Conservation (phyloP, 92 coral and sea anemone genomes). For the Porites cylindrica region DNA sequence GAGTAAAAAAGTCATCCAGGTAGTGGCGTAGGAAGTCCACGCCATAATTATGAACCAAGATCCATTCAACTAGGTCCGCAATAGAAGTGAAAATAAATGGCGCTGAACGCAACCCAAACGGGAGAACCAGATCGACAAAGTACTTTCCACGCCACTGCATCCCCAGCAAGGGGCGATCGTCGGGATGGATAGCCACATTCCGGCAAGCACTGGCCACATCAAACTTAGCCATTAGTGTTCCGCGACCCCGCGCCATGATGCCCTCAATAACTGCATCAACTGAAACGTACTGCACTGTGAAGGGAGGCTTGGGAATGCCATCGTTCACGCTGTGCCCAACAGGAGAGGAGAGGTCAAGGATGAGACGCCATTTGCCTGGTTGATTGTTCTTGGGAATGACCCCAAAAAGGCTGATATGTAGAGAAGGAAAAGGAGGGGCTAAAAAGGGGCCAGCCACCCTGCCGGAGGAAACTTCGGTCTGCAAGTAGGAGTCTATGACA, state of each 20-base stretch:
- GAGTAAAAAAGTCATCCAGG: too few species aligned
- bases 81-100: too few species aligned
- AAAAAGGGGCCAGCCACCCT: slow-evolving; percentile 34
- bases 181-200: too few species aligned
- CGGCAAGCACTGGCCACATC: neutral
- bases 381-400: slow-evolving; percentile 11
- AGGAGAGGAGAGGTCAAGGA: slow-evolving; percentile 50
- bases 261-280: too few species aligned
- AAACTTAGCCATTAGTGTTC: neutral
- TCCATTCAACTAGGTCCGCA: too few species aligned
- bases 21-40: too few species aligned
- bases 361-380: slow-evolving; percentile 45
- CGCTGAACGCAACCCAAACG: too few species aligned
- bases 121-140: too few species aligned
- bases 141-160: too few species aligned
- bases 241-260: neutral
- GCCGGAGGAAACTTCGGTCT: neutral
- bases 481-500: neutral
- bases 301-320: slow-evolving; percentile 11
- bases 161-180: too few species aligned
- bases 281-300: too few species aligned
- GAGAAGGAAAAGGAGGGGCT: neutral
- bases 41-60: too few species aligned
- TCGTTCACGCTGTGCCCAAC: slow-evolving; percentile 41
- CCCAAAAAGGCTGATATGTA: slow-evolving; percentile 3